These are phyloP conservation scores for Paramormyrops hopkinsi DNA, from an alignment of 2,797 vertebrate species.

Conservation along the genomic window DNA sequence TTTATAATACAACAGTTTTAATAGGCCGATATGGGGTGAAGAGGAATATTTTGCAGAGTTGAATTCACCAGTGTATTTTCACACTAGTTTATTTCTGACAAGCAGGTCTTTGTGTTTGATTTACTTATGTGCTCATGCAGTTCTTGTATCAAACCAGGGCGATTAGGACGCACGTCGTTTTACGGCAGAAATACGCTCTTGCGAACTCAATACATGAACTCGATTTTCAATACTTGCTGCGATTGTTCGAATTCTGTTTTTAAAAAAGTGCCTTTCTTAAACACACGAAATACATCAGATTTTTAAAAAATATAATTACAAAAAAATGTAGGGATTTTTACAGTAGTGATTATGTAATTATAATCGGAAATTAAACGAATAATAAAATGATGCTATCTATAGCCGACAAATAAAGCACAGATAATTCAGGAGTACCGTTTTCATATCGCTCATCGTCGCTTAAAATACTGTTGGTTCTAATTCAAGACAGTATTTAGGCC, in stretches of 20 bases:
- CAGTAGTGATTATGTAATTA: neutral
- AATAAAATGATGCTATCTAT: neutral
- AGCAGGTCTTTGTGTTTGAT: neutral
- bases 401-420: neutral
- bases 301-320: neutral
- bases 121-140: neutral
- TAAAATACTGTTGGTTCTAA: slow-evolving; percentile 1
- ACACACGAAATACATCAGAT: neutral
- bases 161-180: neutral
- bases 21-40: neutral
- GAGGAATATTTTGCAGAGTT: neutral
- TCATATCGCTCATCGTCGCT: neutral
- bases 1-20: neutral
- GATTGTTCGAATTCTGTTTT: neutral
- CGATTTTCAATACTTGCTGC: neutral
- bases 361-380: neutral
- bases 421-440: neutral
- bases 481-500: neutral
- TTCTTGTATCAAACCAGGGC: neutral
- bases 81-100: neutral
- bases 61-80: neutral
- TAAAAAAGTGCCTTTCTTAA: neutral
- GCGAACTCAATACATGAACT: neutral
- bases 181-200: neutral
- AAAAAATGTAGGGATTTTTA: neutral